Percentiles rank a stretch among this genome's conserved stretches.
These are phyloP conservation scores for Scaptomyza caliginosa DNA, from an alignment of 2,888 invertebrate species.

Conservation along the genomic window DNA sequence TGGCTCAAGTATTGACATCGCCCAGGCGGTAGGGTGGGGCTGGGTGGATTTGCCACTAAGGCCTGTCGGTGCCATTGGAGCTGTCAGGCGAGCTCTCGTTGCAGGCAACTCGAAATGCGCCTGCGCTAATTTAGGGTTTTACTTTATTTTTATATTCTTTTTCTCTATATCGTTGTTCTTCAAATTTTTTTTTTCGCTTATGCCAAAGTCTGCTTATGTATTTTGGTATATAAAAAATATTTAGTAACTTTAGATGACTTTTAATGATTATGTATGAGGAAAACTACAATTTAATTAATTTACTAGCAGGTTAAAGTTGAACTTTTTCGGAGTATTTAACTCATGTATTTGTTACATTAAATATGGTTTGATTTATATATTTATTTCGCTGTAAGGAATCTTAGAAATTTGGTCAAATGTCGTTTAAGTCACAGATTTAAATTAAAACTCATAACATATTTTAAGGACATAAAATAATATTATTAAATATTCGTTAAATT, in stretches of 20 bases:
- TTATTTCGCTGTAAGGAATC: no score
- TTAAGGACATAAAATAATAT: no score
- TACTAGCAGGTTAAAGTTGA: background rate
- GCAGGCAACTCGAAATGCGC: slow-evolving; percentile 52
- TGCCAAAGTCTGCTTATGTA: slow-evolving; percentile 13
- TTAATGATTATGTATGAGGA: background rate
- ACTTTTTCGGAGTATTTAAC: no score
- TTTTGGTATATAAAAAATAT: background rate
- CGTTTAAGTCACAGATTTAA: no score
- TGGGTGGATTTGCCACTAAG: slow-evolving; percentile 14
- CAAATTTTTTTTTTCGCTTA: slow-evolving; percentile 17
- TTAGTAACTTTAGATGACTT: no score
- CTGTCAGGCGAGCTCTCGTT: slow-evolving; percentile 35
- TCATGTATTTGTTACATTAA: no score
- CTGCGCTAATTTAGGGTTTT: slow-evolving; percentile 70
- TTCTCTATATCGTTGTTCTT: slow-evolving; percentile 1
- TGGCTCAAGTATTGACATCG: slow-evolving; percentile 71
- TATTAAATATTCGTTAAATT: no score
- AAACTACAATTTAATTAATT: no score
- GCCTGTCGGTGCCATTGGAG: slow-evolving; percentile 74
- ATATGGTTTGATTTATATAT: no score
- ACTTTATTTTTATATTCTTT: slow-evolving; percentile 39
- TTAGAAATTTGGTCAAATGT: no score
- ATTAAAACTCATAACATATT: no score
- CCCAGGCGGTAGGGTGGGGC: slow-evolving; percentile 9